Percentiles rank a stretch among this genome's conserved stretches.
Conservation (phyloP, 2,888 invertebrate species). For the Stenotaenia linearis region DNA sequence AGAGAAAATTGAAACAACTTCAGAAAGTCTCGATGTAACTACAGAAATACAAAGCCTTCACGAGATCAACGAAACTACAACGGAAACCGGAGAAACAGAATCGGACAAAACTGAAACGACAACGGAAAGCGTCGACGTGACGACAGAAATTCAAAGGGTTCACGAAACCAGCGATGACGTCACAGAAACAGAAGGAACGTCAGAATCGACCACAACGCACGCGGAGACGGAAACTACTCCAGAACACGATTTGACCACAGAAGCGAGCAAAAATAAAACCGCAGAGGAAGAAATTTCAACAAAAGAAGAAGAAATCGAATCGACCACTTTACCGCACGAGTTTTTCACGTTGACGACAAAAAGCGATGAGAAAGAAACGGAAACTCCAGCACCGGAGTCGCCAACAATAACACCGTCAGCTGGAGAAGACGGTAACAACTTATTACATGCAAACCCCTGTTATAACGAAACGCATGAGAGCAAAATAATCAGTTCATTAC, state of each 20-base stretch:
- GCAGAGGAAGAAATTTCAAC: not conserved
- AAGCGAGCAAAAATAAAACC: not conserved
- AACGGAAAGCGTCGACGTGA: not conserved
- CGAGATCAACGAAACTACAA: not conserved
- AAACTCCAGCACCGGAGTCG: not conserved
- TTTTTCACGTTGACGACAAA: slow-evolving; percentile 10
- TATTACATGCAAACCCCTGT: not conserved
- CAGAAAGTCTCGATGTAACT: no score
- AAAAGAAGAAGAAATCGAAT: not conserved
- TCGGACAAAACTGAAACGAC: not conserved
- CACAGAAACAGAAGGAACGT: no score
- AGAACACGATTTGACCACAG: no score
- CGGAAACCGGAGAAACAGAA: not conserved
- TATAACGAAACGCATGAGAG: no score
- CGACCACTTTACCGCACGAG: not conserved
- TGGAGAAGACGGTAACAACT: slow-evolving; percentile 2
- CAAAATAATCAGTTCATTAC: not conserved
- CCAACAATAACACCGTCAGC: not conserved
- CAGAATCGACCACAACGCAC: no score
- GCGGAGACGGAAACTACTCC: not conserved
- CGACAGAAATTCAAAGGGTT: no score
- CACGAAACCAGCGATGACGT: no score
- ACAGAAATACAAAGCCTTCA: no score
- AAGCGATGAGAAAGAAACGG: not conserved
- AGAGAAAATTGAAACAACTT: no score